Evolutionary conservation across 2,888 invertebrate genomes (phyloP).

Genomic region (Mechanitis messenoides): DNA sequence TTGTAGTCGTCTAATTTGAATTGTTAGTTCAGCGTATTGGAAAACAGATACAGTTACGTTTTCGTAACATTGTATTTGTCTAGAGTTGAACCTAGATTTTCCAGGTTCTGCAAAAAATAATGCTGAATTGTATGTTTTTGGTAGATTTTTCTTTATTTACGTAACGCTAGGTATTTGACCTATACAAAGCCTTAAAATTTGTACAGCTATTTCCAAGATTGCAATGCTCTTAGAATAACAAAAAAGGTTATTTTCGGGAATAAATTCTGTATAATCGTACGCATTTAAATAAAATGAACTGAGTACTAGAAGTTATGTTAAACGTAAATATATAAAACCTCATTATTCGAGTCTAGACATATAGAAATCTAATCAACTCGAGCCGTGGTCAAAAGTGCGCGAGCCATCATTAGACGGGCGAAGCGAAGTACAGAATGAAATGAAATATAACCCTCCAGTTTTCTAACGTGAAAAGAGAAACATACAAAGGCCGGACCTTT

Average conservation of each 20-base stretch:
- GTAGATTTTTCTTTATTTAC: background rate
- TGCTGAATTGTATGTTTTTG: background rate
- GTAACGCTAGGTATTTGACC: background rate
- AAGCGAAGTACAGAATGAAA: conserved; percentile 24
- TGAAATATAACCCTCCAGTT: conserved; percentile 24
- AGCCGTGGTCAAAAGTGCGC: conserved; percentile 21
- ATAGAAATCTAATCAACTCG: conserved; percentile 21
- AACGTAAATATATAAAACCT: conserved; percentile 5
- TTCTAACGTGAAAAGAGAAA: conserved; percentile 43
- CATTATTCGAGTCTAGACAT: conserved; percentile 21
- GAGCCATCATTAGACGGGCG: conserved; percentile 26
- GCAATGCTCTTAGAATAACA: too few species aligned
- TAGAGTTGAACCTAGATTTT: conserved; percentile 4
- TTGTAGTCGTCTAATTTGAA: conserved; percentile 26
- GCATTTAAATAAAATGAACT: background rate
- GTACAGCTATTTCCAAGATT: too few species aligned
- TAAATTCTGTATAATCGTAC: too few species aligned
- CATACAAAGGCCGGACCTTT: conserved; percentile 43
- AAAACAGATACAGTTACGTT: conserved; percentile 23
- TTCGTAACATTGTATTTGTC: conserved; percentile 9
- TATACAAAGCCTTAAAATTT: too few species aligned
- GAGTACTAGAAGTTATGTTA: background rate
- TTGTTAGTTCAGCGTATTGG: conserved; percentile 21
- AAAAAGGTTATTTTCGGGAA: too few species aligned
- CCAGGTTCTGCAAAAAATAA: background rate